A percentile compares a stretch with the other conserved stretches of the same genome.
Conservation (phyloP, 2,797 vertebrate genomes). For the Gallinago nigripennis region DNA sequence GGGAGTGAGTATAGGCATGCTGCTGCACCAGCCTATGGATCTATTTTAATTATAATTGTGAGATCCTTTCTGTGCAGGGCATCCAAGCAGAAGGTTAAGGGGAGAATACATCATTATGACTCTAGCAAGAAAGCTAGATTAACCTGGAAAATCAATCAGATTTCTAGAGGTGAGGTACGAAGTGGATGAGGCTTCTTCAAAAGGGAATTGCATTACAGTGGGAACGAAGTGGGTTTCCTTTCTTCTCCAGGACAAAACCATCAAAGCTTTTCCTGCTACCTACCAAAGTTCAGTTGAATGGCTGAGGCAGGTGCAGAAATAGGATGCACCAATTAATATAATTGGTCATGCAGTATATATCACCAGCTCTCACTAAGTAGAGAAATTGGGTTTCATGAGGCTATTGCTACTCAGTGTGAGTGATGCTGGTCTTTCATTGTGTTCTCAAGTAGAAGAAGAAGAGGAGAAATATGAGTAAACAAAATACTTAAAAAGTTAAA, state of each 20-base stretch:
- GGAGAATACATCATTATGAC: slow-evolving; percentile 21
- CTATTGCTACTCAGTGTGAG: background rate
- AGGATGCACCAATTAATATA: background rate
- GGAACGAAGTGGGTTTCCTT: background rate
- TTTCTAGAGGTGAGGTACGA: background rate
- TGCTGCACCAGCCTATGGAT: background rate
- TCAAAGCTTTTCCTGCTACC: background rate
- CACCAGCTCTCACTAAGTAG: background rate
- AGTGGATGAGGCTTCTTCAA: slow-evolving; percentile 26
- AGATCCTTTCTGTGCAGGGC: background rate
- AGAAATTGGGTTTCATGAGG: background rate
- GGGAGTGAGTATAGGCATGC: background rate
- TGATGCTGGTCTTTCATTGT: background rate
- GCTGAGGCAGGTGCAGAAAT: background rate
- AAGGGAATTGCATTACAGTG: background rate
- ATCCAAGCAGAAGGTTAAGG: slow-evolving; percentile 16
- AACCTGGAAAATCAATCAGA: slow-evolving; percentile 20
- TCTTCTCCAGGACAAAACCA: background rate
- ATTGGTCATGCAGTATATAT: background rate
- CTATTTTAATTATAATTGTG: slow-evolving; percentile 45
- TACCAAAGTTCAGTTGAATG: background rate
- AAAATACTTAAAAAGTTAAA: background rate
- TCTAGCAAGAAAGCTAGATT: background rate
- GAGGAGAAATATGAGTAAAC: fast-evolving
- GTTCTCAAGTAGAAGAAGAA: background rate